Base-by-base conservation (phyloP, 1,140 invertebrate species). In the Babylonia areolata region DNA sequence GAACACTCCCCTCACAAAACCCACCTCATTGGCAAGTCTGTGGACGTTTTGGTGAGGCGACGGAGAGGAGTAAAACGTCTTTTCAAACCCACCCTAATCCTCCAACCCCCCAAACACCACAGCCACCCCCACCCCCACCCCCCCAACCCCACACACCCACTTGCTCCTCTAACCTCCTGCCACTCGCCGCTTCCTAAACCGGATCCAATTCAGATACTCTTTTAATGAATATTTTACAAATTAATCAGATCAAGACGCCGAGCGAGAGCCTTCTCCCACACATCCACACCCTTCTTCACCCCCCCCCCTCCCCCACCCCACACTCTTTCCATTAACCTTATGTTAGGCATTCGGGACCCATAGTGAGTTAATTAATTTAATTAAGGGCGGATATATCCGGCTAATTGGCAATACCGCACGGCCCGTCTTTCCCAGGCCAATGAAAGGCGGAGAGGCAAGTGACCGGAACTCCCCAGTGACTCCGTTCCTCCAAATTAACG, bases 161-260 rank as follows among this genome's bases (percentile, higher is more conserved):
- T n/a, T n/a, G n/a, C n/a, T n/a, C n/a, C 69, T 73, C 35, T 42
- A 20, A 51, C 51, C 42, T 20, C 64, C 81, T 35, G 35, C 23
- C 81, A 31, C 42, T 33, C 81, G 20, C 54, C 37, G 37, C 71
- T 37, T 28, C 71, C 78, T 77, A 37, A 84, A 88, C 31, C 82
- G 85, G 46, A 79, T 83, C 83, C 79, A 88, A 87, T 87, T 87
- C 87, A 86, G 84, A 87, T 88, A 85, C 84, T 79, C 73, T 85
- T 88, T 87, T 85, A 86, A 85, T 85, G 84, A 87, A 88, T 85
- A 87, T 88, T 87, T 88, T 85, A 85, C 86, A 87, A 85, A 87
- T 87, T 85, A 88, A 88, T 88, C 84, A 83, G 51, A 87, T 88
- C 85, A 87, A 51, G 84, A 80, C 51, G 58, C 9, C n/a, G n/a